phyloP scores from a whole-genome alignment of 92 coral and sea anemone genomes.

The Scolanthus callimorphus region DNA sequence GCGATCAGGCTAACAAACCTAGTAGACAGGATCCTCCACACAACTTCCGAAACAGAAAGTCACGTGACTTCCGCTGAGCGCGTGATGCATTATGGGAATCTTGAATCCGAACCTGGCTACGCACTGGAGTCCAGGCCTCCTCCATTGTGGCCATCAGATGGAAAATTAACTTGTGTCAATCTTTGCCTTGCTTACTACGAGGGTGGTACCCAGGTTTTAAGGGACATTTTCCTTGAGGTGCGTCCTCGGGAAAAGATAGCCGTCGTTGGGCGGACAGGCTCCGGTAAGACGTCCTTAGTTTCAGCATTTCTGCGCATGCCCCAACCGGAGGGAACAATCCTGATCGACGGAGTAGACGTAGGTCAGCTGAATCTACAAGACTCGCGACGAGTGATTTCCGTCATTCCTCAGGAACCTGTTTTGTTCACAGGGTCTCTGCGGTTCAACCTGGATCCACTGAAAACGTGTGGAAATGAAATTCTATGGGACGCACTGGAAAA shows the following conservation, averaged over 20 bases:
- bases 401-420: slow-evolving; percentile 21
- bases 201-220: slow-evolving; percentile 10
- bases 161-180: slow-evolving; percentile 13
- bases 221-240: slow-evolving; percentile 5
- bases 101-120: slow-evolving; percentile 31
- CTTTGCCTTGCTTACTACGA: slow-evolving; percentile 12
- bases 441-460: slow-evolving; percentile 19
- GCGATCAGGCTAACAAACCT: slow-evolving; percentile 11
- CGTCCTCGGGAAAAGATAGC: slow-evolving; percentile 12
- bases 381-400: slow-evolving; percentile 2
- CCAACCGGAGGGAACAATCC: slow-evolving; percentile 23
- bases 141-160: slow-evolving; percentile 21
- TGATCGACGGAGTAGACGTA: slow-evolving; percentile 21
- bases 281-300: slow-evolving; percentile 17
- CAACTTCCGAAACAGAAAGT: slow-evolving; percentile 14
- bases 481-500: slow-evolving; percentile 7
- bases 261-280: slow-evolving; percentile 18
- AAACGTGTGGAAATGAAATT: slow-evolving; percentile 1
- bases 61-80: slow-evolving; percentile 20
- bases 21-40: slow-evolving; percentile 13
- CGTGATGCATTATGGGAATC: background rate
- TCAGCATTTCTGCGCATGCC: slow-evolving; percentile 28
- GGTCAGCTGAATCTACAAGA: slow-evolving; percentile 10
- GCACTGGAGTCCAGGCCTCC: slow-evolving; percentile 8
- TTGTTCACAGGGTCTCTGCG: slow-evolving; percentile 17